Conservation (phyloP, 2,113 vertebrate genomes). For the Elachura formosa region DNA sequence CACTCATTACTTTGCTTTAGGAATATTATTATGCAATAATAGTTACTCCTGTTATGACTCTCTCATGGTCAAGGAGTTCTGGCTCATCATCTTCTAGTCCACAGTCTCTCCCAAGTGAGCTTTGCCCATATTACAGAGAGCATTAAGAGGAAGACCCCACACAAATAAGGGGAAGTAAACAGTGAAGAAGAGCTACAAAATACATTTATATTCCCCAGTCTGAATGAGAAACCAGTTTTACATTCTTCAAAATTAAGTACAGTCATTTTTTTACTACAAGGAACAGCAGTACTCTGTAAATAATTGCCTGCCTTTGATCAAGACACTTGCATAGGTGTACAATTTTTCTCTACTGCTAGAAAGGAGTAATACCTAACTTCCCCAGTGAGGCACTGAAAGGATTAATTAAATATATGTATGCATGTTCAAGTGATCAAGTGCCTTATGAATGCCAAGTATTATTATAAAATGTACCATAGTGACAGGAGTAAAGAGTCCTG, state of each 20-base stretch:
- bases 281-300: constrained; percentile 5
- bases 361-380: neutral
- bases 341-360: neutral
- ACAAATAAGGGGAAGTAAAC: neutral
- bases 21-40: neutral
- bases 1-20: neutral
- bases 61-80: neutral
- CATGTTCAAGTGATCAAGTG: neutral
- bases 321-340: neutral
- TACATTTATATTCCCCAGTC: neutral
- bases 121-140: neutral
- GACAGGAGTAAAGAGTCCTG: neutral
- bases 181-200: neutral
- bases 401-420: constrained; percentile 12
- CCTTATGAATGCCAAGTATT: neutral
- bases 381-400: neutral
- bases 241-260: neutral
- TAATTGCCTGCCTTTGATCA: constrained; percentile 23
- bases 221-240: neutral
- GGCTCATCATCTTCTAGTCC: neutral
- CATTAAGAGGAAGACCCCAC: neutral
- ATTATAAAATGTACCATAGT: neutral
- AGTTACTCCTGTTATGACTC: neutral
- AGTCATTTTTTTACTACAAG: neutral
- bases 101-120: neutral